Evolutionary conservation across 2,797 vertebrate genomes (phyloP), one percentile per base, ranked within the genome.

Genomic region (Geotrypetes seraphini): DNA sequence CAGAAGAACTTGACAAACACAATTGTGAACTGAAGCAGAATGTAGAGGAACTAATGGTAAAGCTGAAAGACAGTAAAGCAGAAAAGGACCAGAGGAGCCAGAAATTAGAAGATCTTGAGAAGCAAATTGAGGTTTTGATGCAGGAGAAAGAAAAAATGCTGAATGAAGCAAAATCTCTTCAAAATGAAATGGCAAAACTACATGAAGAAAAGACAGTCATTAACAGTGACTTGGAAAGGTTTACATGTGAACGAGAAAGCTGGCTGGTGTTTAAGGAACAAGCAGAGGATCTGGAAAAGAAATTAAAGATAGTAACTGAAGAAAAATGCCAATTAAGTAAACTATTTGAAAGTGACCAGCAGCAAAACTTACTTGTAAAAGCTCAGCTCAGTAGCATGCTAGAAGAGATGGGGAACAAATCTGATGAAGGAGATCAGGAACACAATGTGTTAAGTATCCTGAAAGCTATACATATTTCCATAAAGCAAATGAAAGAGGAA

Each of bases 21-120:
- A 91, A 63, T 19, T 38, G 19, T 6, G 51, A 74, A 22, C 66
- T 92, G 25, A 58, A 70, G 21, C 53, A 72, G 48, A 81, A 74
- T 22, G 31, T 80, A 27, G 74, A 79, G 35, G 75, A 79, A 22
- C 56, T 82, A 44, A 71, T 26, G 15, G 44, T 33, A 46, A 60
- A 33, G 21, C 57, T 85, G 22, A 64, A 76, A 0, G 36, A 67
- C 31, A 35, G 66, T 39, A 64, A 75, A 40, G 63, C 53, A 40
- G 62, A 78, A 17, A 71, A 53, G 28, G 51, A 47, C 22, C 48
- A 69, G 37, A 59, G 67, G 30, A 39, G 22, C 24, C 63, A 65
- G 22, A 67, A 53, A 7, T 5, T 85, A 8, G 56, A 48, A 9
- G 43, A 66, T 2, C 36, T 87, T 36, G 73, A 69, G 35, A 56